phyloP scores from a whole-genome alignment of 2,797 vertebrate species.

The Argentina silus region DNA sequence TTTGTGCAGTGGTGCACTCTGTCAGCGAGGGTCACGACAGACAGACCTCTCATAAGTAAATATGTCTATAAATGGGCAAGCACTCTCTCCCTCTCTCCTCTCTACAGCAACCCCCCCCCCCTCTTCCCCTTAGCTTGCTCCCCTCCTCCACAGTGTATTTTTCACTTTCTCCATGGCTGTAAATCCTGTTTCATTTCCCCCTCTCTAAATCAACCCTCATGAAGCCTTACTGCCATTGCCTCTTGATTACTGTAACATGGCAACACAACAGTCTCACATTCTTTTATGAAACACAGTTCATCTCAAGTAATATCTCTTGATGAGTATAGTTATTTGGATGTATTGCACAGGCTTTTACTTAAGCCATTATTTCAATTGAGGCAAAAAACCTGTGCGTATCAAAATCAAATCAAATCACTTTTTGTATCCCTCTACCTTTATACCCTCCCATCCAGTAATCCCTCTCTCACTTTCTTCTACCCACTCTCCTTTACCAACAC shows the following conservation, averaged over 20 bases:
- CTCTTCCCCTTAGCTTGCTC: slow-evolving; percentile 24
- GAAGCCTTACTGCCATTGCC: neutral
- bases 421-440: neutral
- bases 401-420: no score
- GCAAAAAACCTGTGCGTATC: no score
- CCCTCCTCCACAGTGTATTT: slow-evolving; percentile 37
- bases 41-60: slow-evolving; percentile 79
- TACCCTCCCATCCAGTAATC: neutral
- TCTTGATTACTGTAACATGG: slow-evolving; percentile 10
- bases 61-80: slow-evolving; percentile 86
- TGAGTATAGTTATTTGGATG: no score
- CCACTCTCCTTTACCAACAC: neutral
- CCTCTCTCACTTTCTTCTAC: neutral
- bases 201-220: slow-evolving; percentile 17
- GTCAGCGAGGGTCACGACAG: slow-evolving; percentile 72
- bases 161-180: slow-evolving; percentile 35
- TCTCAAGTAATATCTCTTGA: no score
- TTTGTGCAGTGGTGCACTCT: slow-evolving; percentile 58
- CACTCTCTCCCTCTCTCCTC: slow-evolving; percentile 46
- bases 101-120: slow-evolving; percentile 12
- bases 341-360: no score
- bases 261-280: neutral
- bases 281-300: neutral
- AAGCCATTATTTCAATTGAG: no score
- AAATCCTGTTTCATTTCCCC: slow-evolving; percentile 34